These are phyloP conservation scores for Pristionchus pacificus DNA, from an alignment of 1,140 invertebrate genomes.

Conservation along the genomic window DNA sequence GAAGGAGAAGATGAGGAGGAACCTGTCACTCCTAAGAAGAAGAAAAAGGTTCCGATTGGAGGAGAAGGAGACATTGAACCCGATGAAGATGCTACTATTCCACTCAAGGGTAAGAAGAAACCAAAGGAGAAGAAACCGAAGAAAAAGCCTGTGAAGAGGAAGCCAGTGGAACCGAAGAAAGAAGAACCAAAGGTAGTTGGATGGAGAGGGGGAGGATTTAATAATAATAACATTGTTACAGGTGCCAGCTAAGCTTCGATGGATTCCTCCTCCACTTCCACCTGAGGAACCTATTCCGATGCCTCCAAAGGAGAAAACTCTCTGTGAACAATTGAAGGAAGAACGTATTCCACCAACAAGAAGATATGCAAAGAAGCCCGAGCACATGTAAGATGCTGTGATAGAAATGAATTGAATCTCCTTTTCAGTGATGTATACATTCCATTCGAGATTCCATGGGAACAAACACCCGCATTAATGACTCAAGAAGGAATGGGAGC, in stretches of 20 bases:
- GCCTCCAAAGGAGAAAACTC: constrained; percentile 11
- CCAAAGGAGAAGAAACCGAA: background rate
- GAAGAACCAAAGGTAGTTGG: background rate
- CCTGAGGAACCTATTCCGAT: constrained; percentile 22
- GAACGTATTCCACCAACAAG: constrained; percentile 14
- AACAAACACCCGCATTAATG: constrained; percentile 26
- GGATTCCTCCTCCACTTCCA: constrained; percentile 8
- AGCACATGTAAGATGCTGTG: constrained; percentile 15
- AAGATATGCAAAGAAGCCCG: constrained; percentile 17
- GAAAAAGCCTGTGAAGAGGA: background rate
- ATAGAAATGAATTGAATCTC: background rate
- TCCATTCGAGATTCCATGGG: constrained; percentile 26
- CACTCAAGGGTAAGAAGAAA: constrained; percentile 20
- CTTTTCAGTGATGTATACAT: constrained; percentile 19
- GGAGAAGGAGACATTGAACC: background rate
- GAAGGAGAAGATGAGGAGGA: constrained; percentile 3
- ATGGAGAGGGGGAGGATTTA: background rate
- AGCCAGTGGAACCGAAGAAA: background rate
- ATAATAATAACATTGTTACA: too few relatives aligned
- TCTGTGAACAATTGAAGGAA: constrained; percentile 15
- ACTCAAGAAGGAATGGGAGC: constrained; percentile 27
- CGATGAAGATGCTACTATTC: background rate
- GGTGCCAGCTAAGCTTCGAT: background rate
- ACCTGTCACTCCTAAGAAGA: background rate
- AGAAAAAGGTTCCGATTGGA: background rate